These are phyloP conservation scores for Margarornis squamiger DNA, from an alignment of 2,797 vertebrate species.

Conservation along the genomic window DNA sequence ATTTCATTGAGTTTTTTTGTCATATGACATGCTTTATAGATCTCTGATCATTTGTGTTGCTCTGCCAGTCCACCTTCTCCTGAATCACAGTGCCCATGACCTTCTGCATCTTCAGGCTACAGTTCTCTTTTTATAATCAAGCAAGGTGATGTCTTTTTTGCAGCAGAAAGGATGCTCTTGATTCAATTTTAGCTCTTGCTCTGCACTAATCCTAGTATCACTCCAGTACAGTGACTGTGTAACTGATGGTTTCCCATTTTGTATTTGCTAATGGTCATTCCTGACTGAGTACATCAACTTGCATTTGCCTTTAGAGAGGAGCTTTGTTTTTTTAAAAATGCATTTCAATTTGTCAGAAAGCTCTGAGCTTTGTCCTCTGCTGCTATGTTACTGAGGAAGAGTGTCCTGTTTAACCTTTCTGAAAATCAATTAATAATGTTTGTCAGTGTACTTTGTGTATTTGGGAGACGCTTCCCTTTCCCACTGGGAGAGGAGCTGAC, in stretches of 20 bases:
- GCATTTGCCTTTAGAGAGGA: neutral
- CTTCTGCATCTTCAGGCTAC: neutral
- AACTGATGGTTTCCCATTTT: neutral
- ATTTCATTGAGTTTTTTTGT: neutral
- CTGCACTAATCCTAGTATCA: neutral
- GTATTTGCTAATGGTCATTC: neutral
- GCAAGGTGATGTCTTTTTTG: neutral
- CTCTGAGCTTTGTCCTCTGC: neutral
- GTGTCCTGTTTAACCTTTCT: neutral
- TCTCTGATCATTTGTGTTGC: neutral
- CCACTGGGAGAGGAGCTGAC: neutral
- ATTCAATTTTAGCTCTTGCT: neutral
- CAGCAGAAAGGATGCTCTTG: neutral
- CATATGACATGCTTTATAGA: neutral
- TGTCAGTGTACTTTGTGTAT: neutral
- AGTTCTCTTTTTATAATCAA: neutral
- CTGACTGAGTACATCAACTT: neutral
- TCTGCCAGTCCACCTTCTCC: neutral
- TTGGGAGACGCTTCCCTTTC: neutral
- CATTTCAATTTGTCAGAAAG: neutral
- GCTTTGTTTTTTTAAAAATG: neutral
- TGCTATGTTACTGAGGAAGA: neutral
- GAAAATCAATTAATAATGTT: neutral
- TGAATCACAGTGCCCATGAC: neutral
- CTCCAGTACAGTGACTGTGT: neutral